These are phyloP conservation scores for Hippocampus guttulatus DNA, from an alignment of 2,113 vertebrate species.

Conservation along the genomic window DNA sequence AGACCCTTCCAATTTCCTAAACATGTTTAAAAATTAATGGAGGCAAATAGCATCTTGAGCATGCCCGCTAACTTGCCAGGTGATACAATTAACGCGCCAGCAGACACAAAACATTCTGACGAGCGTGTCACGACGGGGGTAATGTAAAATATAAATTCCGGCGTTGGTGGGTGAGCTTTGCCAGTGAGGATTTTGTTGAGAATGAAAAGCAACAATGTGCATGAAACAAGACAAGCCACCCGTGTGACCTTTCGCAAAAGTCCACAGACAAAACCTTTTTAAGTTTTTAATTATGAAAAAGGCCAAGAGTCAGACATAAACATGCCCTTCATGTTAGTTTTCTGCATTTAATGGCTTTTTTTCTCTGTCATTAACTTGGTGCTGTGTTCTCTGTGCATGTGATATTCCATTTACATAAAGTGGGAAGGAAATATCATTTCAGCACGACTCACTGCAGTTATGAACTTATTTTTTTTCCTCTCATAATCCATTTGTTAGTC, in stretches of 20 bases:
- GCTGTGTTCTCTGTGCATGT: background rate
- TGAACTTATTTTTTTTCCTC: background rate
- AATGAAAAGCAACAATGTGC: background rate
- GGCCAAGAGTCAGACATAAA: background rate
- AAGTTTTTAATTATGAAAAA: background rate
- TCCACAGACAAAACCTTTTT: background rate
- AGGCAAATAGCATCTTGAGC: constrained; percentile 14
- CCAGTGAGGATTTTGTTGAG: background rate
- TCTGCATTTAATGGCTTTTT: background rate
- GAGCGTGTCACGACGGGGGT: background rate
- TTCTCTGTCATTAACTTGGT: background rate
- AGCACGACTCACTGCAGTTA: background rate
- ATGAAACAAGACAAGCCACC: background rate
- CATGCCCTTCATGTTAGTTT: background rate
- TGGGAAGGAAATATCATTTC: background rate
- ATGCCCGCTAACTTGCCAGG: constrained; percentile 23
- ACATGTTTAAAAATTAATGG: constrained; percentile 36
- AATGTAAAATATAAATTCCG: background rate
- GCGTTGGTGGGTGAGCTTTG: background rate
- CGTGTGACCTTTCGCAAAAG: background rate
- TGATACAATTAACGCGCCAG: constrained; percentile 13
- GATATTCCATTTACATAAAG: background rate
- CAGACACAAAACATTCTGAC: constrained; percentile 1
- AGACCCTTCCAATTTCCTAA: constrained; percentile 23
- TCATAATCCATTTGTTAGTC: background rate